phyloP scores from a whole-genome alignment of 2,888 invertebrate genomes.

The Eilema caniola region DNA sequence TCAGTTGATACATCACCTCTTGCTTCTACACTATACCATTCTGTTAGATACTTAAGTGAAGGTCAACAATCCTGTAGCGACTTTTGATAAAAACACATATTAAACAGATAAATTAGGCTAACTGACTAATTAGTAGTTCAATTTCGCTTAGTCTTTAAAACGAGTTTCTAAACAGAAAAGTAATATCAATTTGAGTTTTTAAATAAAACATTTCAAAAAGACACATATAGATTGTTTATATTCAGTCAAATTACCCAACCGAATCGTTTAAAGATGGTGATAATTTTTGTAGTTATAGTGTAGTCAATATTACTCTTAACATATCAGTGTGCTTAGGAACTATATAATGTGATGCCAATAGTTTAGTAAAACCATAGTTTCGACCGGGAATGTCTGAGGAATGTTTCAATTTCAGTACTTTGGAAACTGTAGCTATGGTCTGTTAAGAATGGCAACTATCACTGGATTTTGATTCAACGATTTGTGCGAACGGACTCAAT shows the following conservation, averaged over 20 bases:
- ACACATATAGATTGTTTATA: no score
- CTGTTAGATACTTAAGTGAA: no score
- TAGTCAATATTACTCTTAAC: constrained; percentile 8
- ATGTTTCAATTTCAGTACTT: constrained; percentile 18
- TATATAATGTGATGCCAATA: constrained; percentile 36
- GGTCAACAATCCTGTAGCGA: no score
- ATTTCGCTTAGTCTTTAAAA: no score
- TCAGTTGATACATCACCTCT: neutral
- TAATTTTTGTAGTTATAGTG: constrained; percentile 10
- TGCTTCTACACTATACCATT: neutral
- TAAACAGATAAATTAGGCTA: no score
- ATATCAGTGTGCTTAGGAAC: constrained; percentile 54
- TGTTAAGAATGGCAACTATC: neutral
- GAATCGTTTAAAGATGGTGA: no score
- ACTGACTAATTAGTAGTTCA: no score
- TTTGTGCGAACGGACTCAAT: neutral
- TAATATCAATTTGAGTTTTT: no score
- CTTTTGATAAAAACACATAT: no score
- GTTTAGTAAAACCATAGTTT: constrained; percentile 34
- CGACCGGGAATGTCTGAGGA: constrained; percentile 19
- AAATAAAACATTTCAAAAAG: no score
- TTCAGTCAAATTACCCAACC: no score
- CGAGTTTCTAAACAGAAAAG: no score
- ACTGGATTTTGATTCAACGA: constrained; percentile 9
- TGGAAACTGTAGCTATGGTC: neutral